Conservation (phyloP, 2,797 vertebrate species). For the Protonibea diacanthus region DNA sequence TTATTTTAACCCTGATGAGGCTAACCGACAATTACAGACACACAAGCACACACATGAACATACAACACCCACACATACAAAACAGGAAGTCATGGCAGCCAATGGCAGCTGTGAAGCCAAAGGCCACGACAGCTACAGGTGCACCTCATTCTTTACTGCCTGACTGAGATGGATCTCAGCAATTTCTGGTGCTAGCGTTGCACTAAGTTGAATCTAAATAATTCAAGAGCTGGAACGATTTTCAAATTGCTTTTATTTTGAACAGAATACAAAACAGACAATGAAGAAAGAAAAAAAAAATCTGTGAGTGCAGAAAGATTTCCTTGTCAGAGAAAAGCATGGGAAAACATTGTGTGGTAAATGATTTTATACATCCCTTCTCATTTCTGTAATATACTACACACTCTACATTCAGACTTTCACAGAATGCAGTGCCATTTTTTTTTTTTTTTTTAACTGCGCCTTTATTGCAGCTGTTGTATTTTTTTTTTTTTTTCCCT, state of each 20-base stretch:
- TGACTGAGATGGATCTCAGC: constrained; percentile 88
- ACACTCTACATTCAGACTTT: constrained; percentile 46
- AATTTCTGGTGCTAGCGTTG: constrained; percentile 83
- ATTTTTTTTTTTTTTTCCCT: constrained; percentile 22
- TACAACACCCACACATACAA: background rate
- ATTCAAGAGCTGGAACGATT: constrained; percentile 83
- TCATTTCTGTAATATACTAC: constrained; percentile 52
- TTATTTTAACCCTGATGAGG: background rate
- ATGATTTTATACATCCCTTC: constrained; percentile 76
- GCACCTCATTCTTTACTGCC: constrained; percentile 78
- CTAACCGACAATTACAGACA: background rate
- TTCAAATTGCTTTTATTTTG: constrained; percentile 83
- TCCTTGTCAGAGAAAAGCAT: constrained; percentile 66
- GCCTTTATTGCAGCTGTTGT: constrained; percentile 56
- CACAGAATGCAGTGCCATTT: constrained; percentile 37
- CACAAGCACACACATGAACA: background rate
- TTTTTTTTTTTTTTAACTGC: constrained; percentile 48
- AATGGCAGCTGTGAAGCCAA: constrained; percentile 74
- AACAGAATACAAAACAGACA: constrained; percentile 80
- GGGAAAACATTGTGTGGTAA: constrained; percentile 65
- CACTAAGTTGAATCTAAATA: constrained; percentile 88
- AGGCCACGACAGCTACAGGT: constrained; percentile 85
- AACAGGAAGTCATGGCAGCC: constrained; percentile 71
- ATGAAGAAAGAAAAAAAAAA: constrained; percentile 43
- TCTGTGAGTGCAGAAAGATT: constrained; percentile 63